Evolutionary conservation across 2,888 invertebrate genomes (phyloP), one percentile per base, ranked within the genome.

Genomic region (Euplexia lucipara): DNA sequence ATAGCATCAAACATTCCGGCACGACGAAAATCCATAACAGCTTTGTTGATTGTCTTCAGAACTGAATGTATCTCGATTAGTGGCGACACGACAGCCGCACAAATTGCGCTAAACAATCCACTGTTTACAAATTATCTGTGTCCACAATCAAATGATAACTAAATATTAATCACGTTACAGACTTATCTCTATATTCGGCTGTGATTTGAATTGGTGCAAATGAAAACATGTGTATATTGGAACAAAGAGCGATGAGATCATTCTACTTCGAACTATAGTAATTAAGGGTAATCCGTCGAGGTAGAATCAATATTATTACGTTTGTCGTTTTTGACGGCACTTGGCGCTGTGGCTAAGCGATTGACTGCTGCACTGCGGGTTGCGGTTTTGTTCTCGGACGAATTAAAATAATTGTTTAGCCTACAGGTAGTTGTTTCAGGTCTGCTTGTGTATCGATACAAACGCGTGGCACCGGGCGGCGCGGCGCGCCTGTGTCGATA

Each of bases 61-160:
- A 57, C 60, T 78, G 81, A 81, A 80, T 83, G 82, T 91, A 90
- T 91, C 91, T 89, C 90, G 89, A 90, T 87, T 88, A 79, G 87
- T 78, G 71, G 75, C 86, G 81, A 83, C 84, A 70, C 86, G 81
- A 83, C 84, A 70, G 74, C 78, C 83, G 83, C 79, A 86, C 86
- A 90, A 86, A 88, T 86, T 91, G 88, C 88, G 82, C 87, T 88
- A 90, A 90, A 90, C 91, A 91, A 86, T 74, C 65, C 70, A 78
- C 77, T 94, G 94, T 94, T 95, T 94, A 92, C 90, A 90, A 94
- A 94, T 93, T 93, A 94, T 92, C 92, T 85, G 76, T 76, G 69
- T 76, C 71, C 72, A 88, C 90, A 88, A 92, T 92, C 92, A 86
- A 90, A 87, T 88, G 89, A 90, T 93, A 91, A 91, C 89, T 82